Conservation (phyloP, 2,888 invertebrate species). For the Ormyrus thymus region DNA sequence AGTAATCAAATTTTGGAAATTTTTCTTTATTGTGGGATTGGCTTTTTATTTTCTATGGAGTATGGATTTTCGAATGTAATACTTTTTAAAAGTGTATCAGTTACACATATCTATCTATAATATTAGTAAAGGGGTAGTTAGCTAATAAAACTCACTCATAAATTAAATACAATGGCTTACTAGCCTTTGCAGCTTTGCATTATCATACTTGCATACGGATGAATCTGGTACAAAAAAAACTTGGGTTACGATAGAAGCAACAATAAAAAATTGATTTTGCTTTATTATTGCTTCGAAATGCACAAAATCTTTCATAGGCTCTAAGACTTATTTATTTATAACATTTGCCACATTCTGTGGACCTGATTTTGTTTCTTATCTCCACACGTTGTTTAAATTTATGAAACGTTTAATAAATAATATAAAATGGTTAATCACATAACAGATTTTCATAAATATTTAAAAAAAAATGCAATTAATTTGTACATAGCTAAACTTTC, state of each 20-base stretch:
- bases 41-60: constrained; percentile 53
- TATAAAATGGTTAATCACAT: not conserved
- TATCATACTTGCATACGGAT: constrained; percentile 65
- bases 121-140: constrained; percentile 64
- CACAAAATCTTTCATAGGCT: constrained; percentile 54
- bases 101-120: constrained; percentile 28
- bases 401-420: constrained; percentile 27
- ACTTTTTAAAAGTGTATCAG: constrained; percentile 10
- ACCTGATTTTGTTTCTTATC: constrained; percentile 50
- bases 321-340: constrained; percentile 49
- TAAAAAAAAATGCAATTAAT: constrained; percentile 21
- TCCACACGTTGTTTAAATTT: constrained; percentile 25
- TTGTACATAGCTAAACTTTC: constrained; percentile 1
- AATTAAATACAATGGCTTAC: constrained; percentile 62
- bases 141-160: constrained; percentile 62
- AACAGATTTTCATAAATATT: not conserved
- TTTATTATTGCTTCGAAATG: constrained; percentile 57
- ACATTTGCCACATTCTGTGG: constrained; percentile 54
- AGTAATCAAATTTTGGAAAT: constrained; percentile 30
- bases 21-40: constrained; percentile 33
- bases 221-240: constrained; percentile 60
- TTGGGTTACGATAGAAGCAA: constrained; percentile 61
- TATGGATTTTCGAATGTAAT: constrained; percentile 44
- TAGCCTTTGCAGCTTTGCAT: constrained; percentile 69
- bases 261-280: constrained; percentile 55